These are phyloP conservation scores for Platynereis dumerilii DNA, from an alignment of 2,888 invertebrate genomes.

Conservation along the genomic window DNA sequence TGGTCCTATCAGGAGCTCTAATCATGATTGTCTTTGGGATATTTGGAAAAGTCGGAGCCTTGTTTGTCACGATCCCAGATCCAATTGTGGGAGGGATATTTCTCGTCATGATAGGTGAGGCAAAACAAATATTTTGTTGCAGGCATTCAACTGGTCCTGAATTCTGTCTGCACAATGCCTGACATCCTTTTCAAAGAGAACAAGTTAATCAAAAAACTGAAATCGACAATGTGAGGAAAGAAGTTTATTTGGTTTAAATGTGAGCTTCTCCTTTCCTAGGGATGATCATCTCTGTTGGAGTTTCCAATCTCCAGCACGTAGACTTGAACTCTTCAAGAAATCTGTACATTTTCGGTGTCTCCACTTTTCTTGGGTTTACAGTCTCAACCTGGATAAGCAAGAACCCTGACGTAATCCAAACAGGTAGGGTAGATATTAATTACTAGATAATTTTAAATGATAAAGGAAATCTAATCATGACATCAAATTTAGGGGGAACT, in stretches of 20 bases:
- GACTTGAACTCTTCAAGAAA: constrained; percentile 84
- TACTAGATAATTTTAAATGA: no score
- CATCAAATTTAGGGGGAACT: no score
- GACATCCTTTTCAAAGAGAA: no score
- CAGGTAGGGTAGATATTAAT: no score
- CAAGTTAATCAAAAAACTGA: no score
- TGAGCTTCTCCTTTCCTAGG: constrained; percentile 49
- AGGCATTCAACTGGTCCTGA: no score
- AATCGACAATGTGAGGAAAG: no score
- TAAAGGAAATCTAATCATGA: no score
- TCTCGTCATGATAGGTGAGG: constrained; percentile 58
- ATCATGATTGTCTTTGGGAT: constrained; percentile 63
- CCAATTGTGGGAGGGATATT: constrained; percentile 65
- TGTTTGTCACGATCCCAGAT: constrained; percentile 65
- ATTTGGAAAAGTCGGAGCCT: constrained; percentile 65
- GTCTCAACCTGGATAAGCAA: constrained; percentile 49
- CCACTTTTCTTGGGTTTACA: constrained; percentile 81
- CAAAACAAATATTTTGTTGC: no score
- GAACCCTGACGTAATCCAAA: constrained; percentile 45
- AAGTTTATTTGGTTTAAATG: no score
- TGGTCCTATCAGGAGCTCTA: constrained; percentile 59
- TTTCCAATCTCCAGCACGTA: constrained; percentile 66
- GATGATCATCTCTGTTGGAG: constrained; percentile 56
- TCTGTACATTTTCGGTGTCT: constrained; percentile 86
- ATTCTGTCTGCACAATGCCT: no score